These are phyloP conservation scores for Percopsis omiscomaycus DNA, from an alignment of 2,797 vertebrate species.

Conservation along the genomic window DNA sequence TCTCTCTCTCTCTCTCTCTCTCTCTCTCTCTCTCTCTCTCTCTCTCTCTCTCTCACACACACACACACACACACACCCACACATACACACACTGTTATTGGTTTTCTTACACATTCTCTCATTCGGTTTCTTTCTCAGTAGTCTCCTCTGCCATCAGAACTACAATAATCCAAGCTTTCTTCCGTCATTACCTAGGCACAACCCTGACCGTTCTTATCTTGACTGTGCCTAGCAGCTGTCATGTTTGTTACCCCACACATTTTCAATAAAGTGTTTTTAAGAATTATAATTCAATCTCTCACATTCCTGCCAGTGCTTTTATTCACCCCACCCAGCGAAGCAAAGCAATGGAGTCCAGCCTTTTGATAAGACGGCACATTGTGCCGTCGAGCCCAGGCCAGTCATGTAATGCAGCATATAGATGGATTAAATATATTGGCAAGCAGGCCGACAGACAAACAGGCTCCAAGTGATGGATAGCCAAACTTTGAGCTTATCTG, in stretches of 20 bases:
- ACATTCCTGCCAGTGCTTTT: conserved; percentile 11
- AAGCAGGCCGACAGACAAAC: conserved; percentile 44
- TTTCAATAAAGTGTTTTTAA: conserved; percentile 4
- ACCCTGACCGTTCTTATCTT: background rate
- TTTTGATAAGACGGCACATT: conserved; percentile 29
- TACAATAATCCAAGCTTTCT: too few relatives aligned
- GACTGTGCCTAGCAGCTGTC: background rate
- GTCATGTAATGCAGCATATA: conserved; percentile 17
- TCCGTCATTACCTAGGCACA: too few relatives aligned
- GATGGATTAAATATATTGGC: conserved; percentile 59
- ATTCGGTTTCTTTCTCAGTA: background rate
- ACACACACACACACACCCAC: background rate
- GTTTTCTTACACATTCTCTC: background rate
- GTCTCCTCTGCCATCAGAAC: too few relatives aligned
- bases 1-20: conserved; percentile 15
- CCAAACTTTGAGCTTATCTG: conserved; percentile 61
- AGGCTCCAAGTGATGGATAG: conserved; percentile 57
- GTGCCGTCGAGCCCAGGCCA: background rate
- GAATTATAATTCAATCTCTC: conserved; percentile 24
- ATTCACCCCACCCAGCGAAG: conserved; percentile 19
- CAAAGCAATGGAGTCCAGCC: conserved; percentile 22
- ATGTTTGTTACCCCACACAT: background rate
- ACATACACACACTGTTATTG: background rate
- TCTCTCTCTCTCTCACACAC: background rate
- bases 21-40: background rate